Percentiles rank a stretch among this genome's conserved stretches.
phyloP scores from a whole-genome alignment of 2,888 invertebrate genomes.

The Myathropa florea region DNA sequence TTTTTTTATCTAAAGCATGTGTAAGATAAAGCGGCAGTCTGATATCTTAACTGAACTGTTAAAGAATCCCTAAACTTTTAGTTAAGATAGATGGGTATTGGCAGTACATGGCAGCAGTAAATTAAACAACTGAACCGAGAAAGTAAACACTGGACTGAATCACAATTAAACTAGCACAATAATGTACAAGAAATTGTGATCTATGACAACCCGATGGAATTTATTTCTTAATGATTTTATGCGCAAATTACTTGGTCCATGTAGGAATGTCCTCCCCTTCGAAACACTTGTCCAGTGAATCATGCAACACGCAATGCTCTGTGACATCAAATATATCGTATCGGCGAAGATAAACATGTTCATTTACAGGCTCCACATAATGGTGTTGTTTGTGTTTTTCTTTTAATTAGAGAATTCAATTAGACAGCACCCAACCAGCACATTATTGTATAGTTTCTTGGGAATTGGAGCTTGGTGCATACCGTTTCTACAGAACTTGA shows the following conservation, averaged over 20 bases:
- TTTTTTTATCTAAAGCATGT: background rate
- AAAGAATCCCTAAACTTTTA: background rate
- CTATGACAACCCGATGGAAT: background rate
- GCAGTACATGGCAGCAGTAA: background rate
- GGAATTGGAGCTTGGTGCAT: background rate
- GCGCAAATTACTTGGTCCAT: background rate
- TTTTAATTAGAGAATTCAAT: conserved; percentile 44
- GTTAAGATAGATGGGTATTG: background rate
- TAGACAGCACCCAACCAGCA: conserved; percentile 12
- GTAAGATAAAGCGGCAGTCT: background rate
- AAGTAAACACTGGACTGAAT: background rate
- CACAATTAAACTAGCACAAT: background rate
- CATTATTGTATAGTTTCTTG: background rate
- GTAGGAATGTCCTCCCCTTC: background rate
- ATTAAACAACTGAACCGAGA: background rate
- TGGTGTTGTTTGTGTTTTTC: conserved; percentile 20
- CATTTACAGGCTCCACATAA: conserved; percentile 38
- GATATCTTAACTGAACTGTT: background rate
- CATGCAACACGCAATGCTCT: background rate
- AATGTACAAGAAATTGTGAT: background rate
- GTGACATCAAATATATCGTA: background rate
- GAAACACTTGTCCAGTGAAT: background rate
- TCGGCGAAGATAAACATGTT: background rate
- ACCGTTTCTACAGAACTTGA: background rate
- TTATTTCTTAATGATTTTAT: too few relatives aligned